Evolutionary conservation across 2,888 invertebrate species (phyloP), one percentile per base, ranked within the genome.

Genomic region (Cephus runcator): DNA sequence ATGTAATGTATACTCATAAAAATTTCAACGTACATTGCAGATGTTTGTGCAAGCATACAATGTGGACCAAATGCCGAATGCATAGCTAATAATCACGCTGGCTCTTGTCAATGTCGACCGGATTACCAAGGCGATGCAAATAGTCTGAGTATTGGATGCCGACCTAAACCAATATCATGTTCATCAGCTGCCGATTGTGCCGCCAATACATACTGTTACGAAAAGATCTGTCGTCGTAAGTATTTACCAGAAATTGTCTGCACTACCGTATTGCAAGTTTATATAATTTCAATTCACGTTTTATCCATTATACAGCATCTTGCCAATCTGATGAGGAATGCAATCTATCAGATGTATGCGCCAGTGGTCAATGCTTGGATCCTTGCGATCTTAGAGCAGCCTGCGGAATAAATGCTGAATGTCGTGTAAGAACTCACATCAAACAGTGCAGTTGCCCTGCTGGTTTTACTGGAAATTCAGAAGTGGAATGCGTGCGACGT

Each of bases 61-160:
- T 98, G 98, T 92, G 97, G 97, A 77, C 93, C 94, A 4, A 98
- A 98, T 91, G 94, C 98, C 36, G 97, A 97, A 89, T 98, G 98
- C 90, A 90, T 94, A 79, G 95, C 97, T 80, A 92, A 93, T 78
- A 94, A 96, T 87, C 98, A 98, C 90, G 93, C 93, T 69, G 96
- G 95, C 23, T 94, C 94, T 85, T 98, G 98, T 89, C 94, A 94
- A 85, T 98, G 98, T 90, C 94, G 95, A 86, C 90, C 92, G 83
- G 97, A 96, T 77, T 98, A 96, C 88, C 94, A 95, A 89, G 97
- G 97, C 79, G 94, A 96, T 92, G 94, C 97, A 69, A 93, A 93
- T 81, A 95, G 95, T 90, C 92, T 94, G 74, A 93, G 92, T 81
- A 87, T 93, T 81, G 97, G 97, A 73, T 98, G 98, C 89, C 93